Base-by-base conservation (phyloP, 2,113 vertebrate genomes). In the Eupsittula cactorum region DNA sequence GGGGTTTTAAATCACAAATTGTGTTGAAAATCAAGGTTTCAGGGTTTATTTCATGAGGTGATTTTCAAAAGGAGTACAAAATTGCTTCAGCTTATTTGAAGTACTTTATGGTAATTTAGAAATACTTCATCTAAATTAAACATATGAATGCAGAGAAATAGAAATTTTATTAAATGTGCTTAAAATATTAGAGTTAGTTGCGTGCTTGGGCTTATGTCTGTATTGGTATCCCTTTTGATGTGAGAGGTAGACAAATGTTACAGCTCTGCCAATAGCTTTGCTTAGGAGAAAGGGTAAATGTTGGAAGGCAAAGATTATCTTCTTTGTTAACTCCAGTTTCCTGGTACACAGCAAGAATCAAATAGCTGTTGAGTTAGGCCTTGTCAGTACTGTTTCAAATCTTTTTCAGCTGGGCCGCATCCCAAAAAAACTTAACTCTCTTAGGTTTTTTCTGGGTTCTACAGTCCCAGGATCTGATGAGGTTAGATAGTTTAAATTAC, bases 391-490 rank as follows among this genome's bases (percentile, higher is more conserved):
- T 41, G 41, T 49, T 86, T 52, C n/a, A 47, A 59, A 27, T 24
- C 39, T 41, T 64, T 77, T 63, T 68, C 41, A 73, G 77, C 39
- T 49, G 35, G 29, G 10, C 20, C 1, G 1, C 13, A 71, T 47
- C 59, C 65, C 5, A 3, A 12, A 65, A 71, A 19, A 1, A 13
- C 13, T 39, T 41, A 8, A 8, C 24, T 47, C 24, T 0, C 1
- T 50, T 57, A 18, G 5, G 4, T 35, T 74, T 85, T 49, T 50
- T 35, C 47, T 63, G 46, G 16, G 41, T 49, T 19, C 42, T 73
- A 6, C 17, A 23, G 35, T 57, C 28, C 20, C 42, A 52, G 25
- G 35, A 37, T 65, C 29, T 29, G 37, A 47, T 70, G 23, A 77
- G 29, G 42, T 41, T 41, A 23, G 19, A 35, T 49, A 13, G 19